Conservation (phyloP, 2,797 vertebrate genomes). For the Manis pentadactyla region DNA sequence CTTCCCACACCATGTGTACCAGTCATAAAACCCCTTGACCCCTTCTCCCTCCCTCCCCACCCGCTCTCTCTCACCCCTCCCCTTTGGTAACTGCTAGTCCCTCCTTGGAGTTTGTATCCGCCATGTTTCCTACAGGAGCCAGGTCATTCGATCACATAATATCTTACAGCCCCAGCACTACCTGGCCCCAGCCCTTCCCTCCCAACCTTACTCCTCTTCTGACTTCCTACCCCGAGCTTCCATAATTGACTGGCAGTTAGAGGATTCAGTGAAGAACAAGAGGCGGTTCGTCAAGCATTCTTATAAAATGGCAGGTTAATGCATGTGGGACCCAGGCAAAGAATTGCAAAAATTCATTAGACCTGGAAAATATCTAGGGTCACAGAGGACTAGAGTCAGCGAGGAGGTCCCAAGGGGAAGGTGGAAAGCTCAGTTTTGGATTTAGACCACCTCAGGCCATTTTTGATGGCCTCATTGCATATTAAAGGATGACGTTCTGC, state of each 20-base stretch:
- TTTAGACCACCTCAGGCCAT: background rate
- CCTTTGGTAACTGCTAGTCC: too few species aligned
- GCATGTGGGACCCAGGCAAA: background rate
- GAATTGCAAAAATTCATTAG: background rate
- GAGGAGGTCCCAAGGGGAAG: background rate
- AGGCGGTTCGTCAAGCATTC: background rate
- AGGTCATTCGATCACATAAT: fast-evolving
- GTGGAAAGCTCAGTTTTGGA: background rate
- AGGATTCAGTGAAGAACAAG: background rate
- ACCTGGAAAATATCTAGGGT: background rate
- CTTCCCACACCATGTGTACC: too few species aligned
- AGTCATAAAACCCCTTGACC: too few species aligned
- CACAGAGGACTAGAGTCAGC: background rate
- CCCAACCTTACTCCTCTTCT: too few species aligned
- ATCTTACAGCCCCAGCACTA: background rate
- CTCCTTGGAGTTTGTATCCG: background rate
- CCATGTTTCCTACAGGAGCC: background rate
- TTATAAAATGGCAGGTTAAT: background rate
- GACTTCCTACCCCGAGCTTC: background rate
- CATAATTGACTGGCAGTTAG: too few species aligned
- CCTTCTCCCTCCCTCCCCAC: too few species aligned
- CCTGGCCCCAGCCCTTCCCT: background rate
- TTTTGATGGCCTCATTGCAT: background rate
- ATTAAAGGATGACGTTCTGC: background rate
- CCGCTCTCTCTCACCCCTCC: too few species aligned